Base-by-base conservation (phyloP, 2,888 invertebrate genomes). In the Tetanocera ferruginea region DNA sequence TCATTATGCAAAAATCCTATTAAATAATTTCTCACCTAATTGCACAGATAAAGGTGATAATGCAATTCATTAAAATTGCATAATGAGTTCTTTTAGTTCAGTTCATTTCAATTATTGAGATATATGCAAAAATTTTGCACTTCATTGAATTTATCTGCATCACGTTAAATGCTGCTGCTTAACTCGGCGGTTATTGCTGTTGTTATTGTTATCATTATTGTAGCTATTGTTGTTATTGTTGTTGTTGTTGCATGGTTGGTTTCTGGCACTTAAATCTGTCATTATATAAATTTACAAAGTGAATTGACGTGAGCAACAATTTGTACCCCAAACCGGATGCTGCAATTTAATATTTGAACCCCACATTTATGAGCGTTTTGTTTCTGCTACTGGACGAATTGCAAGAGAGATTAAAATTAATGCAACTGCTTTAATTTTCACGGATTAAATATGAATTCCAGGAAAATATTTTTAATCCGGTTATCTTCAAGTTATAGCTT, bases 1-100 rank as follows among this genome's bases (percentile, higher is more conserved):
- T 19, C 62, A 62, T 62, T 62, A 31, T 64, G 64, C 64, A 28
- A 17, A 43, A 55, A 17, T 64, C 64, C 82, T 85, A 86, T 85
- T 84, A 85, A 86, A 82, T 84, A 83, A 88, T 86, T 86, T 84
- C 85, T 83, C 86, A 85, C 84, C 85, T 86, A 84, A 83, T 83
- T 87, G 87, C 85, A 84, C 86, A 85, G 43, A 37, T 34, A 64
- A 64, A 62, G 51, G 74, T 74, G 64, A 49, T 64, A 64, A 74
- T 74, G 64, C 43, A 64, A 74, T 74, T 74, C 43, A 74, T 74
- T 74, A 69, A 51, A 74, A 31, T 51, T 49, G 62, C 49, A 74
- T 51, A 51, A 55, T 57, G 31, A 51, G 34, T 55, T 31, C 55
- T 19, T 55, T 43, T n/a, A n/a, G 64, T 64, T 31, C 11, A 31